Base-by-base conservation (phyloP, 2,888 invertebrate genomes). In the Halictus quadricinctus region DNA sequence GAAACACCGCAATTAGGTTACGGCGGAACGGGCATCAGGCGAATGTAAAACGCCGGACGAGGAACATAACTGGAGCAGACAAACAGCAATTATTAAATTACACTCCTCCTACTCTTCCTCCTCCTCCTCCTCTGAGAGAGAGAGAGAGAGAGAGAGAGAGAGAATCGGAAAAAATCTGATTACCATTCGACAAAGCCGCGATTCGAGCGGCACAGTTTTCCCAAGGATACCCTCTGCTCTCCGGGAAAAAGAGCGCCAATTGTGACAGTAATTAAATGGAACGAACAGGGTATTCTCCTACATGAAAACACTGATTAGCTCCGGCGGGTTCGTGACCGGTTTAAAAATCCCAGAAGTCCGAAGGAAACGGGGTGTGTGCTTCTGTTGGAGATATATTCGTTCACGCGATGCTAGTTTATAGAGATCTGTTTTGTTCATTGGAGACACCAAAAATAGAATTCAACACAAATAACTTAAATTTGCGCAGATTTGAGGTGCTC, bases 1-100 rank as follows among this genome's bases (percentile, higher is more conserved):
- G 78, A 66, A 81, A 69, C 46, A 69, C 41, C 60, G 70, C 66
- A 75, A 78, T 75, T 64, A 64, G 50, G 41, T 69, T 66, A 48
- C 74, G 29, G 21, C 43, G 54, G 21, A 29, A 60, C 48, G 15
- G 48, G 25, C 29, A 18, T 2, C 25, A 8, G 10, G 43, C 15
- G 54, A 60, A 75, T 60, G 58, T 25, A 58, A 74, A 73, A 69
- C 64, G 15, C 43, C 41, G 69, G 36, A 41, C 70, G 70, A 12
- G 43, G n/a, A 70, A 43, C 43, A 70, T 43, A 70, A 70, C 48
- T 41, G 74, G 74, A 58, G 74, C 54, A 54, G 48, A 41, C 36
- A 70, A 21, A n/a, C 58, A 54, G 58, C 66, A 69, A 41, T 69
- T 69, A 69, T 69, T 69, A 69, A 69, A 69, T 69, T 41, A 69